Base-by-base conservation (phyloP, 2,797 vertebrate genomes). In the Oophaga sylvatica region DNA sequence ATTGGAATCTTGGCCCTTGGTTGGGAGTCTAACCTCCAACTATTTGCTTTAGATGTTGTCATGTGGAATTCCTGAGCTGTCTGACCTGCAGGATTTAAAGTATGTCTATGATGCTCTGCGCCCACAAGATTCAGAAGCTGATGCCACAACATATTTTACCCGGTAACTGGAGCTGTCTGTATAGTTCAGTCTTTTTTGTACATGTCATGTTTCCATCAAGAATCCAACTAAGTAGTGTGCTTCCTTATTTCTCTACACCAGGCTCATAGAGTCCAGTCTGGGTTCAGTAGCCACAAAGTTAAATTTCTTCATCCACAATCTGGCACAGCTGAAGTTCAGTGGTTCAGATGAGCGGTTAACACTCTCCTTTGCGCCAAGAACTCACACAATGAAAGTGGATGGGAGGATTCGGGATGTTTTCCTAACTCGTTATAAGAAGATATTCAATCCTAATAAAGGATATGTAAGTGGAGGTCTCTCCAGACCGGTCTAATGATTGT, bases 261-360 rank as follows among this genome's bases (percentile, higher is more conserved):
- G 97, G 93, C 94, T 99, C 91, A 99, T 99, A 0, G 97, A 99
- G 92, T 98, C 97, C 86, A 99, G 98, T 93, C 93, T 99, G 83
- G 97, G 97, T 91, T 99, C 97, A 0, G 97, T 99, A 19, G 97
- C 98, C 92, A 99, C 98, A 87, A 99, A 98, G 91, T 95, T 99
- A 81, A 99, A 99, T 94, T 99, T 99, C 94, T 99, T 99, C 95
- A 97, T 99, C 93, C 98, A 99, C 93, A 99, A 99, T 91, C 94
- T 99, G 95, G 97, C 98, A 0, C 98, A 99, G 95, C 97, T 99
- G 97, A 99, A 99, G 93, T 99, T 99, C 81, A 92, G 96, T 0
- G 96, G 96, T 1, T 95, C 96, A 0, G 97, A 99, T 0, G 96
- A 97, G 6, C 95, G 94, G 0, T 96, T 97, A 0, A 90, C 94